A percentile compares a stretch with the other conserved stretches of the same genome.
Evolutionary conservation across 2,888 invertebrate genomes (phyloP).

Genomic region (Melinaea marsaeus): DNA sequence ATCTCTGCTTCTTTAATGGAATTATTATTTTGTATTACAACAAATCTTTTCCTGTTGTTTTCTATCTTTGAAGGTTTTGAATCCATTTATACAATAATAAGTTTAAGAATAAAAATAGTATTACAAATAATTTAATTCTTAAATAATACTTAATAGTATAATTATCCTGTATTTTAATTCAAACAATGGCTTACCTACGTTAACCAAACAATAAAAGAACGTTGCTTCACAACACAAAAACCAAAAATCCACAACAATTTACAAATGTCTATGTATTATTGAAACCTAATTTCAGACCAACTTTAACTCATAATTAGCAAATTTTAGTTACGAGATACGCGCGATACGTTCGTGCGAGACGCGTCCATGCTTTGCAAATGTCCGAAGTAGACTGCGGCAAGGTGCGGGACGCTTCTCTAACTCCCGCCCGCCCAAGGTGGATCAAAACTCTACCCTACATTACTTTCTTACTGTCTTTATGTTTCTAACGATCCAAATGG

Average conservation of each 20-base stretch:
- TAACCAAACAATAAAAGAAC: slow-evolving; percentile 26
- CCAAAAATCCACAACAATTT: slow-evolving; percentile 26
- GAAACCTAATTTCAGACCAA: slow-evolving; percentile 16
- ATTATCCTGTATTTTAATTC: slow-evolving; percentile 7
- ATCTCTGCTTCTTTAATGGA: too few relatives aligned
- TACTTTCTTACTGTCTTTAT: slow-evolving; percentile 27
- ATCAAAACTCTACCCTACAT: slow-evolving; percentile 30
- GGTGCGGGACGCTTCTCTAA: slow-evolving; percentile 43
- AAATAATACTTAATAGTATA: slow-evolving; percentile 8
- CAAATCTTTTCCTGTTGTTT: too few relatives aligned
- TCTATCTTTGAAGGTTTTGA: too few relatives aligned
- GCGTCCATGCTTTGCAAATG: slow-evolving; percentile 33
- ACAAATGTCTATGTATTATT: slow-evolving; percentile 8
- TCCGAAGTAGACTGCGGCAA: slow-evolving; percentile 51
- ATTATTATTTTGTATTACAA: too few relatives aligned
- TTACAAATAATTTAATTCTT: neutral
- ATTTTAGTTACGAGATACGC: slow-evolving; percentile 28
- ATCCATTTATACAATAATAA: too few relatives aligned
- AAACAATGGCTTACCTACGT: slow-evolving; percentile 33
- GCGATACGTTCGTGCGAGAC: slow-evolving; percentile 24
- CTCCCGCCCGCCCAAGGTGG: slow-evolving; percentile 46
- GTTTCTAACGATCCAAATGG: slow-evolving; percentile 23
- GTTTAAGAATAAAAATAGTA: neutral
- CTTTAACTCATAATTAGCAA: slow-evolving; percentile 40
- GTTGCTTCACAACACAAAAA: slow-evolving; percentile 29